These are phyloP conservation scores for Centropristis striata DNA, from an alignment of 2,113 vertebrate species.

Conservation along the genomic window DNA sequence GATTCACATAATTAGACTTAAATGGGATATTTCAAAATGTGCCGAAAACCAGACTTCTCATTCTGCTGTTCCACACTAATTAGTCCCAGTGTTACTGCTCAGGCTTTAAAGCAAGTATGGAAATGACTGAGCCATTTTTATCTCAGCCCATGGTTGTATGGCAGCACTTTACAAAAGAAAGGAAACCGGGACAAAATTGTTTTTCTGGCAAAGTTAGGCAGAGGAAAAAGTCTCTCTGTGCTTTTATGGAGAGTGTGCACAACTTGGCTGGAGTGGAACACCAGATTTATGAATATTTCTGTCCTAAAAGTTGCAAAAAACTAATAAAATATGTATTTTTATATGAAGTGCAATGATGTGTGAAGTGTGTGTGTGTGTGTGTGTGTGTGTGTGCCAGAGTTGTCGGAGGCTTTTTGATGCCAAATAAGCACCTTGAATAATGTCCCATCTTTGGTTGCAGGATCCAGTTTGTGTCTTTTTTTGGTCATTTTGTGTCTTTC, in stretches of 20 bases:
- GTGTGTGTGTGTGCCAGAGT: too few relatives aligned
- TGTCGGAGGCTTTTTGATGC: too few relatives aligned
- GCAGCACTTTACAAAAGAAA: slow-evolving; percentile 27
- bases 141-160: slow-evolving; percentile 24
- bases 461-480: too few relatives aligned
- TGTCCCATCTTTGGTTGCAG: too few relatives aligned
- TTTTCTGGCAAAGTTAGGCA: slow-evolving; percentile 21
- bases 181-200: slow-evolving; percentile 19
- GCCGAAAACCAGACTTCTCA: slow-evolving; percentile 12
- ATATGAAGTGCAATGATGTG: too few relatives aligned
- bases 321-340: too few relatives aligned
- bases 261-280: not conserved
- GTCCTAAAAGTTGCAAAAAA: not conserved
- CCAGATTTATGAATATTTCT: not conserved
- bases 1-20: slow-evolving; percentile 49
- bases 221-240: too few relatives aligned
- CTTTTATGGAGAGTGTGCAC: too few relatives aligned
- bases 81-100: slow-evolving; percentile 54
- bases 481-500: too few relatives aligned
- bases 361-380: too few relatives aligned
- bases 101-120: slow-evolving; percentile 17
- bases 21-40: slow-evolving; percentile 53
- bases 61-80: slow-evolving; percentile 44
- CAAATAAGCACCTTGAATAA: too few relatives aligned
- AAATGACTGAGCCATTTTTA: slow-evolving; percentile 38